Evolutionary conservation across 2,113 vertebrate species (phyloP).

Genomic region (Mastomys natalensis): DNA sequence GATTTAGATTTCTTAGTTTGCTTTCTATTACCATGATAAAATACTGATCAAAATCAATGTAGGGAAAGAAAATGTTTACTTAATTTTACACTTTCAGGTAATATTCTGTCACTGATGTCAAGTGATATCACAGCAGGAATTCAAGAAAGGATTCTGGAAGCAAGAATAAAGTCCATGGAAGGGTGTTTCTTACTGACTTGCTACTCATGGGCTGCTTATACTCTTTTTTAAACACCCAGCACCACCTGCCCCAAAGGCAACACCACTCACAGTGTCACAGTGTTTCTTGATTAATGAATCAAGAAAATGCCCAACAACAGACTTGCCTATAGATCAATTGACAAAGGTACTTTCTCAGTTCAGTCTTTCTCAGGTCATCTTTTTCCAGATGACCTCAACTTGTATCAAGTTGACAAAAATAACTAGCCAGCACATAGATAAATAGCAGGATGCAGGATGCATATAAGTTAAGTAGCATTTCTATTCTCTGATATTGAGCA

Average conservation of each 20-base stretch:
- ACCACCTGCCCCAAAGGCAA: neutral
- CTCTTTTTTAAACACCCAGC: neutral
- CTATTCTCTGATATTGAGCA: neutral
- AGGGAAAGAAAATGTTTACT: neutral
- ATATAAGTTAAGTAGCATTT: neutral
- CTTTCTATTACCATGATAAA: neutral
- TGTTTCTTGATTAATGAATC: neutral
- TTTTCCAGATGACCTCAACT: neutral
- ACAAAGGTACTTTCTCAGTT: neutral
- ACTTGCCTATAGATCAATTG: neutral
- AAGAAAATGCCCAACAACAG: neutral
- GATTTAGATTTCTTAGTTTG: neutral
- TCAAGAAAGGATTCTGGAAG: neutral
- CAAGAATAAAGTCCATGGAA: neutral
- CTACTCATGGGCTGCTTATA: neutral
- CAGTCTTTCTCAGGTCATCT: too few species aligned
- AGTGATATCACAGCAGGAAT: neutral
- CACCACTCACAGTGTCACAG: neutral
- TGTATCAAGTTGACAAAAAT: neutral
- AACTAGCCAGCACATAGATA: neutral
- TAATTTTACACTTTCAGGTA: neutral
- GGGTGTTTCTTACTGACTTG: neutral
- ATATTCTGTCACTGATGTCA: neutral
- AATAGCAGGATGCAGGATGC: neutral
- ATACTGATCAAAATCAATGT: neutral